Evolutionary conservation across 2,113 vertebrate species (phyloP).

Genomic region (Nicator chloris): DNA sequence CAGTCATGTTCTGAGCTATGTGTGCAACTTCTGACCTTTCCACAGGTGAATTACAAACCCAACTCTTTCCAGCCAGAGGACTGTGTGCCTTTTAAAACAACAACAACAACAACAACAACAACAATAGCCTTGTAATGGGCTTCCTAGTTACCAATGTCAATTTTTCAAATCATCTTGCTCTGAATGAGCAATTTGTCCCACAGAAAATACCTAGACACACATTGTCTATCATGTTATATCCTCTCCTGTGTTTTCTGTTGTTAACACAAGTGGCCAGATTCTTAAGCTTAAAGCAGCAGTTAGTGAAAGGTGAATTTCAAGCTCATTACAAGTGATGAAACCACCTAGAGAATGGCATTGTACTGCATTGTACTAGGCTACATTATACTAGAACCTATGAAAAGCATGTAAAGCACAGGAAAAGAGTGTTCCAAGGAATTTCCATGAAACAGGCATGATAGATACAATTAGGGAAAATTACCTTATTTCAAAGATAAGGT

Average conservation of each 20-base stretch:
- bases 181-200: neutral
- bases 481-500: neutral
- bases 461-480: neutral
- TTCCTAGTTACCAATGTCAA: neutral
- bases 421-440: neutral
- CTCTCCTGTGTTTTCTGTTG: neutral
- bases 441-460: neutral
- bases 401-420: neutral
- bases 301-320: neutral
- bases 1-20: neutral
- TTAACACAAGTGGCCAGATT: neutral
- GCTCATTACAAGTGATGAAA: neutral
- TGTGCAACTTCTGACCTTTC: neutral
- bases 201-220: neutral
- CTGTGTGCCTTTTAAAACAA: neutral
- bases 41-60: neutral
- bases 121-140: neutral
- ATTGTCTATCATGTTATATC: neutral
- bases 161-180: neutral
- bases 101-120: neutral
- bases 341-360: neutral
- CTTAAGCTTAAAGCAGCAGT: neutral
- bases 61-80: neutral
- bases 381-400: neutral
- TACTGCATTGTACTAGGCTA: neutral